These are phyloP conservation scores for Polylopha cassiicola DNA, from an alignment of 2,888 invertebrate genomes.

Conservation along the genomic window DNA sequence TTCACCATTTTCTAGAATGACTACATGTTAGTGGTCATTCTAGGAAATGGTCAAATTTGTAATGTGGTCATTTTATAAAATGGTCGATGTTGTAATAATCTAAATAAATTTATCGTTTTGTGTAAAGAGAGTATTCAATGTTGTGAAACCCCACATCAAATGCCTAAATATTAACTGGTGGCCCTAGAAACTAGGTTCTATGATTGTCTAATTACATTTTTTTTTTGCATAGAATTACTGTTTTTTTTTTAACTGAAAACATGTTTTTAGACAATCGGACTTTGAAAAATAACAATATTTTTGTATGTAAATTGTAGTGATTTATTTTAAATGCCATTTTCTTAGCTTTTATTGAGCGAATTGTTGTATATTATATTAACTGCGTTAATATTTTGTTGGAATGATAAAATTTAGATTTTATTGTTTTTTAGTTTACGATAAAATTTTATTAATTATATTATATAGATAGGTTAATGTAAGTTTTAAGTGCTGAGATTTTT, in stretches of 20 bases:
- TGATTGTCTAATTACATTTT: conserved; percentile 28
- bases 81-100: no score
- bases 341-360: conserved; percentile 62
- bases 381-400: conserved; percentile 35
- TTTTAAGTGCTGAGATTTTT: no score
- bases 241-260: not conserved
- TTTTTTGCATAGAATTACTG: conserved; percentile 3
- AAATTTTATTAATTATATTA: conserved; percentile 9
- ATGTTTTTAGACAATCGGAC: conserved; percentile 36
- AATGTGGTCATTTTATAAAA: no score
- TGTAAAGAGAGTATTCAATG: conserved; percentile 20
- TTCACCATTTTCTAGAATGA: no score
- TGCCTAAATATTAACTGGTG: conserved; percentile 18
- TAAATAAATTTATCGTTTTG: conserved; percentile 17
- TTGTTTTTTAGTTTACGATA: not conserved
- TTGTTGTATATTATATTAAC: conserved; percentile 37
- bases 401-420: conserved; percentile 17
- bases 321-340: conserved; percentile 58
- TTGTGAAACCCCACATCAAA: conserved; percentile 16
- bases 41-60: no score
- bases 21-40: no score
- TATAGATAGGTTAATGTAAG: not conserved
- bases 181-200: conserved; percentile 24
- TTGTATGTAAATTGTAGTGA: conserved; percentile 48
- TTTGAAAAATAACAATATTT: conserved; percentile 37